phyloP scores from a whole-genome alignment of 2,113 vertebrate genomes.

The Coreoperca whiteheadi region DNA sequence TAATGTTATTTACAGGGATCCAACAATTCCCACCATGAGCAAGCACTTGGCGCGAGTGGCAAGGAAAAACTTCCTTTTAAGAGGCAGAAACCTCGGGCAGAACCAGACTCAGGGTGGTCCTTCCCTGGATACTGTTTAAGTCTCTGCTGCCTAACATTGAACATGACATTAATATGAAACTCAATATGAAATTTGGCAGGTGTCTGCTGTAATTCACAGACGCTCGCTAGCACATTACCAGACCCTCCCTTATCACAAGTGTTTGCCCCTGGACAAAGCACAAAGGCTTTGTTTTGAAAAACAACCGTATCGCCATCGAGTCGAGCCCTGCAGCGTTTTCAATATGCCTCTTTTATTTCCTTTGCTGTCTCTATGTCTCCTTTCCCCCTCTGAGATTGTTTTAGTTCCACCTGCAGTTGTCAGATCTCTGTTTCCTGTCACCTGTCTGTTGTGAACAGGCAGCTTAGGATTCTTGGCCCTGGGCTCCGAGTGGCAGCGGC shows the following conservation, averaged over 20 bases:
- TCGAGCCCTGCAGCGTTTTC: constrained; percentile 6
- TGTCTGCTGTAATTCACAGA: constrained; percentile 38
- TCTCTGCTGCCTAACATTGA: constrained; percentile 24
- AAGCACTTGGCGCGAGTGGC: too few species aligned
- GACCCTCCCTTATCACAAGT: constrained; percentile 35
- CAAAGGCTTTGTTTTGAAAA: constrained; percentile 51
- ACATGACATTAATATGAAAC: constrained; percentile 56
- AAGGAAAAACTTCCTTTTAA: too few species aligned
- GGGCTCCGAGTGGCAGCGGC: constrained; percentile 21
- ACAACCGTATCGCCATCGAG: background rate
- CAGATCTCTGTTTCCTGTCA: constrained; percentile 61
- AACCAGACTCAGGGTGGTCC: too few species aligned
- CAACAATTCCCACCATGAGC: too few species aligned
- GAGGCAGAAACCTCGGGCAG: too few species aligned
- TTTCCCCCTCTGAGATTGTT: constrained; percentile 33
- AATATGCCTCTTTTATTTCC: background rate
- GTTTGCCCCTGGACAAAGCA: constrained; percentile 41
- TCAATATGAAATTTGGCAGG: constrained; percentile 37
- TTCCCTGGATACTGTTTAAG: constrained; percentile 36
- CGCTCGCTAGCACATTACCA: constrained; percentile 22
- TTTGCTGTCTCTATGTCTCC: constrained; percentile 3
- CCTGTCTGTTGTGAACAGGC: constrained; percentile 42
- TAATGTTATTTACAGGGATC: too few species aligned
- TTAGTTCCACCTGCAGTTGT: constrained; percentile 54
- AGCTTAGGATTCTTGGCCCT: constrained; percentile 35